Base-by-base conservation (phyloP, 2,888 invertebrate genomes). In the Caenorhabditis zanzibari region DNA sequence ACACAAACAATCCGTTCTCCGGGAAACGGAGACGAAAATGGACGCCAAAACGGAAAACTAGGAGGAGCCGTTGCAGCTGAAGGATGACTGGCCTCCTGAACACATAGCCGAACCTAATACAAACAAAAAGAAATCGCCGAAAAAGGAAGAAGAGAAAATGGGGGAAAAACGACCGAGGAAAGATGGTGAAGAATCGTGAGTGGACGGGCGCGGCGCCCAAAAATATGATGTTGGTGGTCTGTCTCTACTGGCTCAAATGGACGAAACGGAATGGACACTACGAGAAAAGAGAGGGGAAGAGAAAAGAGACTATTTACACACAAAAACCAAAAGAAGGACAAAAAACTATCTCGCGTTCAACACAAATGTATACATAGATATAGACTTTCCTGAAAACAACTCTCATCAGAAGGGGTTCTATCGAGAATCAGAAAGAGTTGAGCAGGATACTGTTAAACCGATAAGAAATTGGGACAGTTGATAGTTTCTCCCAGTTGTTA, bases 101-200 rank as follows among this genome's bases (percentile, higher is more conserved):
- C 74, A 74, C 74, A 74, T 64, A 64, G 64, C 54, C 54, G 63
- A 74, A 74, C 74, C 74, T 38, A 74, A 74, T 74, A 26, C 74
- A 74, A 74, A 74, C 64, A 74, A 73, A n/a, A n/a, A 38, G 49
- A 32, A 10, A n/a, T 49, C 28, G 35, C 58, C 58, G 71, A 56
- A 71, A 59, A 56, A 71, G 71, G 58, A 58, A 59, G 44, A 58
- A 44, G 28, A 64, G 32, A 47, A 52, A 59, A 58, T 24, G 38
- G 7, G 26, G 28, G 41, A 69, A 56, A 26, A 69, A 69, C 9
- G 7, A n/a, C n/a, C 24, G 35, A 49, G 26, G 24, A 61, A 59
- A 47, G 59, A 59, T 54, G 68, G 28, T 68, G 59, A 59, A 59
- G 72, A 72, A 72, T 72, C 72, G 72, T 72, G 72, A 72, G 58